A percentile compares a stretch with the other conserved stretches of the same genome.
phyloP scores from a whole-genome alignment of 2,888 invertebrate genomes.

The Protodeltote pygarga region DNA sequence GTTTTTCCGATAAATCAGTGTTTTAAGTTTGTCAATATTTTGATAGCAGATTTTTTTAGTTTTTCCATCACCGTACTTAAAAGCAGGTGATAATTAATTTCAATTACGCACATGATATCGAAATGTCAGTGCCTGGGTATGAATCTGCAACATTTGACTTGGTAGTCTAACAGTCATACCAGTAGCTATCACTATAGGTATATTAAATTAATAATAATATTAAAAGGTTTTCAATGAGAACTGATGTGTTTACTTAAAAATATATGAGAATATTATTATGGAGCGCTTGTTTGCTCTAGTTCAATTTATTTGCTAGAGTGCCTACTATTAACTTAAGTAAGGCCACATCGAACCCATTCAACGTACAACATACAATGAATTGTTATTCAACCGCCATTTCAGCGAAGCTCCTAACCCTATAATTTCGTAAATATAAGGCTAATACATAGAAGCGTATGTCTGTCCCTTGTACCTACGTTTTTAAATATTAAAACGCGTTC shows the following conservation, averaged over 20 bases:
- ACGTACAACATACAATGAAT: constrained; percentile 18
- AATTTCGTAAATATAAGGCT: constrained; percentile 43
- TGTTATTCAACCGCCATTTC: constrained; percentile 24
- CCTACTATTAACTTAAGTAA: constrained; percentile 18
- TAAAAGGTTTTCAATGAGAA: no score
- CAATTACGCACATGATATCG: no score
- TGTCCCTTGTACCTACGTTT: constrained; percentile 61
- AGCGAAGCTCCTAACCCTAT: constrained; percentile 24
- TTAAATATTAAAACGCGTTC: constrained; percentile 76
- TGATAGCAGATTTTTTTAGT: no score
- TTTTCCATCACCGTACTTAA: no score
- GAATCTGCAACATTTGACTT: no score
- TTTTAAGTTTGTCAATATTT: no score
- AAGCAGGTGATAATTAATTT: no score
- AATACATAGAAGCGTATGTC: constrained; percentile 33
- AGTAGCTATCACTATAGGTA: no score
- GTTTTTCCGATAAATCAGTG: no score
- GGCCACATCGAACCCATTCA: constrained; percentile 15
- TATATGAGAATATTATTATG: constrained; percentile 11
- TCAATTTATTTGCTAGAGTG: constrained; percentile 22
- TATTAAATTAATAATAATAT: no score
- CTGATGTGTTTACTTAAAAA: constrained; percentile 8
- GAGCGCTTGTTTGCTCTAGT: constrained; percentile 1
- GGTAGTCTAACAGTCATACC: no score
- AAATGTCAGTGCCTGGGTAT: no score